phyloP scores from a whole-genome alignment of 2,797 vertebrate genomes.

The Lepus oiostolus region DNA sequence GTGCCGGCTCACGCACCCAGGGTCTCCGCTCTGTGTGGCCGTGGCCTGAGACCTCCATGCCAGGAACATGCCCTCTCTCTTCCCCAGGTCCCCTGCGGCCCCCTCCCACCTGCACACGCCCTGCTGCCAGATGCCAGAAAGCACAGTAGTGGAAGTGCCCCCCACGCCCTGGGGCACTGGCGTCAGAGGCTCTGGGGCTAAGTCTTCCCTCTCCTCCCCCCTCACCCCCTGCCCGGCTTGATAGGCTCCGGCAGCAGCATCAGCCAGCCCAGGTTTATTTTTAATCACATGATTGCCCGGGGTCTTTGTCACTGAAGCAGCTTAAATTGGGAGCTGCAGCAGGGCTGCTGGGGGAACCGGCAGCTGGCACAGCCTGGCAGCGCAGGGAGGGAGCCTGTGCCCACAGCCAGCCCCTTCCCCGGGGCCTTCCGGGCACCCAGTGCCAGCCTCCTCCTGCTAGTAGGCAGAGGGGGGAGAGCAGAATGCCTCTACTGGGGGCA shows the following conservation, averaged over 20 bases:
- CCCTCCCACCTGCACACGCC: neutral
- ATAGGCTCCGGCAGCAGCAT: constrained; percentile 46
- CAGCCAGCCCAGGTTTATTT: constrained; percentile 72
- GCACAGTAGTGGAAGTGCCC: neutral
- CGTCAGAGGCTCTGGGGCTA: constrained; percentile 36
- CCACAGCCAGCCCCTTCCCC: neutral
- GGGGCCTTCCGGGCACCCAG: neutral
- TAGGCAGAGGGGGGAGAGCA: neutral
- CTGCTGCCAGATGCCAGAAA: neutral
- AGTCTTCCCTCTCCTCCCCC: constrained; percentile 2
- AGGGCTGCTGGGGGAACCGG: neutral
- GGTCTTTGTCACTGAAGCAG: constrained; percentile 73
- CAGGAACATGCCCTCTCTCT: neutral
- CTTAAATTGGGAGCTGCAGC: constrained; percentile 73
- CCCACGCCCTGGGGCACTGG: neutral
- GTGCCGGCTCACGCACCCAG: accelerated
- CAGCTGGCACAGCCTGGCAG: neutral
- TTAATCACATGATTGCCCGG: constrained; percentile 65
- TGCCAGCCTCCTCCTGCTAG: neutral
- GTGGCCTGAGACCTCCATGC: neutral
- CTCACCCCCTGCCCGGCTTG: neutral
- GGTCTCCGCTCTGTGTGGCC: neutral
- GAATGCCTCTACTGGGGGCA: neutral
- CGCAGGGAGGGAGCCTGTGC: neutral
- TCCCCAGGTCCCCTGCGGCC: accelerated